Evolutionary conservation across 2,888 invertebrate species (phyloP), one percentile per base, ranked within the genome.

Genomic region (Oscheius sp.): DNA sequence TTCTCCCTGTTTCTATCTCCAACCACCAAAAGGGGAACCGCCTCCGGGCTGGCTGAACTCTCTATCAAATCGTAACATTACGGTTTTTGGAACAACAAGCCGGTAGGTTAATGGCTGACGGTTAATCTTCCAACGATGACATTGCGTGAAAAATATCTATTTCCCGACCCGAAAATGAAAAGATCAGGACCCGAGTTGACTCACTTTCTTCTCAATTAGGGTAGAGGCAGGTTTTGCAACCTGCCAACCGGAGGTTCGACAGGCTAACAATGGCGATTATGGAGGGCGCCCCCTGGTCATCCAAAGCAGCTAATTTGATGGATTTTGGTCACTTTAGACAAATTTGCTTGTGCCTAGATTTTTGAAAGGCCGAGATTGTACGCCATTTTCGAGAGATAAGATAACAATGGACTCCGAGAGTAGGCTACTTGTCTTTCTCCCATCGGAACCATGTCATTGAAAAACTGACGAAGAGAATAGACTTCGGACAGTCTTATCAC

Each of bases 51-150:
- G 21, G 65, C 35, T 37, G 51, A 42, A 42, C 42, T 42, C 42
- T 42, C 7, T 42, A 3, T 42, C 42, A 10, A 9, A 37, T 65
- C 50, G 65, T 65, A 65, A 65, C 50, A 65, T 65, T 65, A 65
- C 50, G 51, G 42, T 33, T 35, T 55, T 47, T 21, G 48, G 48
- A 50, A 63, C 63, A 65, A 65, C 50, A 9, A 65, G 65, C 21
- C 13, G 53, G 37, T 42, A 58, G 58, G 60, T 60, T 65, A 65
- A 65, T 65, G 48, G 50, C 65, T 21, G 32, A 29, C 65, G 48
- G 65, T 65, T 65, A 47, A 50, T 65, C 65, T 65, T 48, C 42
- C 42, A 32, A 50, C 32, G 32, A 65, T 50, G 29, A 48, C 29
- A 60, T 2, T 29, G 50, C 2, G 63, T 13, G 3, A 1, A 21